Conservation (phyloP, 2,888 invertebrate species). For the Phania funesta region DNA sequence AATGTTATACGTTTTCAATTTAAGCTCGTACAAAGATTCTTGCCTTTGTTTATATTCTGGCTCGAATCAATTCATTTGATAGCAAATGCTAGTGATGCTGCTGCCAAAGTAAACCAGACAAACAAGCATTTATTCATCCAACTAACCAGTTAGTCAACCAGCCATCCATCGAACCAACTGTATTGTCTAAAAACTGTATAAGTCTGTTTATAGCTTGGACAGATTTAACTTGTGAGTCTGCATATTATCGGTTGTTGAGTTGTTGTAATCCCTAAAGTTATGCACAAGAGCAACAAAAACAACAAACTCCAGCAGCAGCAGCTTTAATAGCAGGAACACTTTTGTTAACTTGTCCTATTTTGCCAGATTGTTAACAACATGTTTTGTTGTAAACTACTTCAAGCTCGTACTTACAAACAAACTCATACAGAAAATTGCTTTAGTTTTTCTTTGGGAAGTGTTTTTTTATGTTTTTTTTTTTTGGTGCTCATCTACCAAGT, state of each 20-base stretch:
- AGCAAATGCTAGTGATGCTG: slow-evolving; percentile 23
- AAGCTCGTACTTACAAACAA: slow-evolving; percentile 18
- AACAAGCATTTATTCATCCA: slow-evolving; percentile 1
- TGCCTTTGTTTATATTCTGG: background rate
- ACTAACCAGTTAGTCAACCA: background rate
- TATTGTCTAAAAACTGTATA: background rate
- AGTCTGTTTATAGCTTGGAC: slow-evolving; percentile 48
- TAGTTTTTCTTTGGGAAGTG: slow-evolving; percentile 24
- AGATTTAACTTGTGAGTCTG: slow-evolving; percentile 61
- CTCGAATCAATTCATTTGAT: slow-evolving; percentile 26
- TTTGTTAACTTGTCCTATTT: slow-evolving; percentile 57
- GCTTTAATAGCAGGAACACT: slow-evolving; percentile 22
- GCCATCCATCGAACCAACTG: slow-evolving; percentile 13
- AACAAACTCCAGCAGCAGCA: slow-evolving; percentile 24
- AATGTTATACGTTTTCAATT: slow-evolving; percentile 47
- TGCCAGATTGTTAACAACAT: slow-evolving; percentile 60
- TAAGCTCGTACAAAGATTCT: slow-evolving; percentile 37
- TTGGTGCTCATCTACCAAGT: slow-evolving; percentile 11
- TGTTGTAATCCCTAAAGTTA: slow-evolving; percentile 69
- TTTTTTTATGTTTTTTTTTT: background rate
- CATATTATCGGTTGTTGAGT: slow-evolving; percentile 66
- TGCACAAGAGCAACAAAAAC: slow-evolving; percentile 45
- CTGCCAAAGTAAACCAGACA: slow-evolving; percentile 10
- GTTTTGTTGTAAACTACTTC: slow-evolving; percentile 48
- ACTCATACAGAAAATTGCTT: slow-evolving; percentile 45